Base-by-base conservation (phyloP, 2,113 vertebrate genomes). In the Vombatus ursinus region DNA sequence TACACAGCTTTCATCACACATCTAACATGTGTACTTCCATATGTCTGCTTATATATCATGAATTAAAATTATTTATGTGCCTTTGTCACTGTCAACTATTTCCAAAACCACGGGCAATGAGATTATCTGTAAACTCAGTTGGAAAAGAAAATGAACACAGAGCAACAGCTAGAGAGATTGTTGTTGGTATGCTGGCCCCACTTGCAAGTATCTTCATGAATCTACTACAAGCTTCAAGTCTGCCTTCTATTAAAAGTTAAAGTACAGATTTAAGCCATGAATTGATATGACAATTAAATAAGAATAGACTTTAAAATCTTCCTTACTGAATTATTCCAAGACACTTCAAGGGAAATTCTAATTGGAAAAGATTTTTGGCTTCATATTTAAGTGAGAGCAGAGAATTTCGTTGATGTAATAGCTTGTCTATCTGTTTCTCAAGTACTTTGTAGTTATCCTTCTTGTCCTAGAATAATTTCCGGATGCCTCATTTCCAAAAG, bases 261-360 rank as follows among this genome's bases (percentile, higher is more conserved):
- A 94, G 93, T 94, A 95, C 25, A 93, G 91, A 96, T 95, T 94
- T 94, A 92, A 68, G 53, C 92, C 95, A 96, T 92, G 90, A 93
- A 95, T 53, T 92, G 52, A 92, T 9, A 37, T 97, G 96, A 92
- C 16, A 95, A n/a, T 93, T 9, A 92, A 91, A 48, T 91, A 93
- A 94, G 96, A 92, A 93, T 90, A 96, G 49, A 91, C 92, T 52
- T 77, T 91, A 92, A 91, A 96, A 52, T 92, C 53, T 26, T 44
- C 26, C 10, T 53, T 94, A 52, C 48, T 49, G 89, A 44, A 92
- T 94, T 94, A 96, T 52, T 84, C 22, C n/a, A 93, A 97, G 53
- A 92, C 8, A 95, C 8, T 77, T 96, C 23, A 96, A 91, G 89
- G 8, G 50, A 94, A 96, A 95, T 96, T 93, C 92, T 96, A 94